phyloP scores from a whole-genome alignment of 2,888 invertebrate species.

The Fragum sueziense region DNA sequence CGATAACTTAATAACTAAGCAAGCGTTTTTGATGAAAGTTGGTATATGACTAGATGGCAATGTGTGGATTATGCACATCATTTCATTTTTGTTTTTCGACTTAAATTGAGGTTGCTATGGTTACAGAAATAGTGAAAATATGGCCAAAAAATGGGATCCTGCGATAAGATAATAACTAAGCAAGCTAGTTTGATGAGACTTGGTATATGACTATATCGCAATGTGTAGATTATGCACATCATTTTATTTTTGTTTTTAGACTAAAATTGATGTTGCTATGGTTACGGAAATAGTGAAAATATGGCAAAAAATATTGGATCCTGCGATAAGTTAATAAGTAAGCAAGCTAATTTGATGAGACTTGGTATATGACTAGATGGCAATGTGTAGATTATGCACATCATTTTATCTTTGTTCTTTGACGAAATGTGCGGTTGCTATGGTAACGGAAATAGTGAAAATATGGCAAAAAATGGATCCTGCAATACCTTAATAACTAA shows the following conservation, averaged over 20 bases:
- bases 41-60: too few species aligned
- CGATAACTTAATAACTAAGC: too few species aligned
- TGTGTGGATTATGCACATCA: too few species aligned
- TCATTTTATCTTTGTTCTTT: not conserved
- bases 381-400: not conserved
- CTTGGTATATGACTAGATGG: not conserved
- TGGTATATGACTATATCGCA: constrained; percentile 3
- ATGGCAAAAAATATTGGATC: not conserved
- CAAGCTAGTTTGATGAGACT: not conserved
- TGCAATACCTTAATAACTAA: too few species aligned
- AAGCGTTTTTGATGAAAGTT: too few species aligned
- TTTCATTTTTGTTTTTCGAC: too few species aligned
- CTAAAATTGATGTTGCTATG: too few species aligned
- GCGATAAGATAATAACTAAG: not conserved
- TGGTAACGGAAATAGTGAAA: not conserved
- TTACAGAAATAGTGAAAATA: too few species aligned
- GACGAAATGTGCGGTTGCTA: not conserved
- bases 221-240: constrained; percentile 3
- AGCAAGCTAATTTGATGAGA: not conserved
- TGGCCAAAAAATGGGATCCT: not conserved
- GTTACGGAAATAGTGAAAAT: too few species aligned
- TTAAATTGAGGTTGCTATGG: too few species aligned
- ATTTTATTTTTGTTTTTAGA: constrained; percentile 4
- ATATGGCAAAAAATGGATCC: too few species aligned
- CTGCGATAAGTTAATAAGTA: not conserved